A percentile compares a stretch with the other conserved stretches of the same genome.
These are phyloP conservation scores for Myripristis murdjan DNA, from an alignment of 2,797 vertebrate species.

Conservation along the genomic window DNA sequence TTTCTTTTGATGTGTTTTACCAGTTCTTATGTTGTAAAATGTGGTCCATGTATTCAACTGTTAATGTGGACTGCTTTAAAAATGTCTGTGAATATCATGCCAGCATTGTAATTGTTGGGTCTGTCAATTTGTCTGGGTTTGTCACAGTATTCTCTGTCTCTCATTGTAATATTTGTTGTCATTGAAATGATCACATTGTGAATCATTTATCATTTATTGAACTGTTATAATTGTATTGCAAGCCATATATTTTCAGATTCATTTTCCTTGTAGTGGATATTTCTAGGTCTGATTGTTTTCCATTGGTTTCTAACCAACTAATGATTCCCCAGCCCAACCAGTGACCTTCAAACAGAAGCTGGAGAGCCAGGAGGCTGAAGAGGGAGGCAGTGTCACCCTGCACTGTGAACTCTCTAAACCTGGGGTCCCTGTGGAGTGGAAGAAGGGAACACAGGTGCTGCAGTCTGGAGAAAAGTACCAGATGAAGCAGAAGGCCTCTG, in stretches of 20 bases:
- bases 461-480: constrained; percentile 67
- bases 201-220: constrained; percentile 6
- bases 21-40: not conserved
- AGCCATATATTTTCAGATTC: too few species aligned
- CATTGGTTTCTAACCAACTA: constrained; percentile 50
- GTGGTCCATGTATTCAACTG: too few species aligned
- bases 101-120: too few species aligned
- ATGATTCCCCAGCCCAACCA: constrained; percentile 85
- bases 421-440: constrained; percentile 67
- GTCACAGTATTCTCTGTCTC: not conserved
- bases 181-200: not conserved
- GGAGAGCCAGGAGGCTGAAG: constrained; percentile 54
- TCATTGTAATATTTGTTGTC: not conserved
- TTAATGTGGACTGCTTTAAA: too few species aligned
- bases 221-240: not conserved
- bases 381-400: constrained; percentile 58
- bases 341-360: constrained; percentile 70
- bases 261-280: not conserved
- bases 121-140: not conserved
- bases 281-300: not conserved
- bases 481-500: constrained; percentile 72
- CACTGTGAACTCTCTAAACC: constrained; percentile 71
- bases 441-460: constrained; percentile 73
- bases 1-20: not conserved
- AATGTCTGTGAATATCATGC: too few species aligned